These are phyloP conservation scores for Lomographa bimaculata DNA, from an alignment of 2,888 invertebrate species.

Conservation along the genomic window DNA sequence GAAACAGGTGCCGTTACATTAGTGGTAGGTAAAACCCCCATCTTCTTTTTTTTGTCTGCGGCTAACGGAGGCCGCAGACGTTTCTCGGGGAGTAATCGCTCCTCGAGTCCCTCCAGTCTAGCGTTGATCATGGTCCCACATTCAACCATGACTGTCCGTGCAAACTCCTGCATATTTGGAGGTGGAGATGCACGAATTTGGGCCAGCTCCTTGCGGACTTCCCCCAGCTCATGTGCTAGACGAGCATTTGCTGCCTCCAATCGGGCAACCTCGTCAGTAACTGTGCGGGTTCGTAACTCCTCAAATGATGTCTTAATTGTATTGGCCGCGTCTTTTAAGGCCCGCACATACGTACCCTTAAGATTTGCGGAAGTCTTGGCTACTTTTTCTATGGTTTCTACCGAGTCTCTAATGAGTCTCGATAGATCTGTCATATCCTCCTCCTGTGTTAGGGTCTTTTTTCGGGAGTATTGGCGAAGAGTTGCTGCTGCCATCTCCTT, in stretches of 20 bases:
- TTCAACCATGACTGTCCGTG: no score
- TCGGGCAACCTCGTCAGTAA: not conserved
- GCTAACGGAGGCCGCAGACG: no score
- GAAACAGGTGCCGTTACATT: no score
- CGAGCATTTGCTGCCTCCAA: not conserved
- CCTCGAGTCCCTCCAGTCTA: no score
- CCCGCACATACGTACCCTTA: not conserved
- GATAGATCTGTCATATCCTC: not conserved
- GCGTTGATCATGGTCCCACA: no score
- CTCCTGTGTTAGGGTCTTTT: not conserved
- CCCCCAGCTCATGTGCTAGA: no score
- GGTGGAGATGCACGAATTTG: not conserved
- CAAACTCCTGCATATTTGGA: not conserved
- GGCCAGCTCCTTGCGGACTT: slow-evolving; percentile 2
- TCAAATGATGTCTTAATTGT: not conserved
- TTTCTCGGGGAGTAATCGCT: no score
- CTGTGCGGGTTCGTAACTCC: not conserved
- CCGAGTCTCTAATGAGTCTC: not conserved
- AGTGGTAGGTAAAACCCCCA: not conserved
- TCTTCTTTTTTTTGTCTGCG: not conserved
- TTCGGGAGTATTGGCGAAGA: no score
- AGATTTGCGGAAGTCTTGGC: slow-evolving; percentile 1
- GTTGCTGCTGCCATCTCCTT: not conserved
- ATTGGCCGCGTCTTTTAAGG: slow-evolving; percentile 1
- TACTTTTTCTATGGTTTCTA: not conserved